Evolutionary conservation across 2,888 invertebrate species (phyloP).

Genomic region (Serripes groenlandicus): DNA sequence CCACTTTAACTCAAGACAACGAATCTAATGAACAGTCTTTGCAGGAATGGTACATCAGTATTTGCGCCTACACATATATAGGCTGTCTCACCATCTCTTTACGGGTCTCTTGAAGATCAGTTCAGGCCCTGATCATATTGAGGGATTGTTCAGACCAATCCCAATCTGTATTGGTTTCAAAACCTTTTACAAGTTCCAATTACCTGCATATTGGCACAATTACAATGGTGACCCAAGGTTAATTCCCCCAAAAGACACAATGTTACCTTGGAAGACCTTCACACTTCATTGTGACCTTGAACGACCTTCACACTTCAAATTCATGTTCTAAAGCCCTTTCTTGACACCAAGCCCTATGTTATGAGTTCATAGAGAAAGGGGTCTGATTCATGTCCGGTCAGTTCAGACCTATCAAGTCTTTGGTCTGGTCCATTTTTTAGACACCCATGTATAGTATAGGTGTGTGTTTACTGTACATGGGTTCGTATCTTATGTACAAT

Average conservation of each 20-base stretch:
- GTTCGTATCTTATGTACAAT: constrained; percentile 29
- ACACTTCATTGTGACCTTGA: too few relatives aligned
- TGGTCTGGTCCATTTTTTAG: constrained; percentile 37
- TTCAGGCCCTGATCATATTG: too few relatives aligned
- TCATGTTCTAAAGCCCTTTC: background rate
- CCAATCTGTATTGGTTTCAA: too few relatives aligned
- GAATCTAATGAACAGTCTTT: too few relatives aligned
- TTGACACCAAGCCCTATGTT: background rate
- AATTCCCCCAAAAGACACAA: background rate
- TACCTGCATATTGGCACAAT: too few relatives aligned
- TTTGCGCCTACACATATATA: too few relatives aligned
- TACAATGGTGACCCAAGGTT: background rate
- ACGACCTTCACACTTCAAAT: background rate
- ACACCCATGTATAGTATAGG: constrained; percentile 30
- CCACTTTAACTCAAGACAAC: too few relatives aligned
- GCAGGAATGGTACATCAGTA: too few relatives aligned
- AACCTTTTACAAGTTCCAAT: too few relatives aligned
- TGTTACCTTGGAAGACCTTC: background rate
- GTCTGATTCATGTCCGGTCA: background rate
- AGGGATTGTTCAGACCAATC: too few relatives aligned
- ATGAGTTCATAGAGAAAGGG: background rate
- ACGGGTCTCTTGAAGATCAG: too few relatives aligned
- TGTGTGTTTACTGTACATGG: constrained; percentile 38
- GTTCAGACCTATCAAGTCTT: constrained; percentile 6
- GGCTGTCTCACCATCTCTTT: too few relatives aligned